Evolutionary conservation across 2,113 vertebrate genomes (phyloP).

Genomic region (Dromas ardeola): DNA sequence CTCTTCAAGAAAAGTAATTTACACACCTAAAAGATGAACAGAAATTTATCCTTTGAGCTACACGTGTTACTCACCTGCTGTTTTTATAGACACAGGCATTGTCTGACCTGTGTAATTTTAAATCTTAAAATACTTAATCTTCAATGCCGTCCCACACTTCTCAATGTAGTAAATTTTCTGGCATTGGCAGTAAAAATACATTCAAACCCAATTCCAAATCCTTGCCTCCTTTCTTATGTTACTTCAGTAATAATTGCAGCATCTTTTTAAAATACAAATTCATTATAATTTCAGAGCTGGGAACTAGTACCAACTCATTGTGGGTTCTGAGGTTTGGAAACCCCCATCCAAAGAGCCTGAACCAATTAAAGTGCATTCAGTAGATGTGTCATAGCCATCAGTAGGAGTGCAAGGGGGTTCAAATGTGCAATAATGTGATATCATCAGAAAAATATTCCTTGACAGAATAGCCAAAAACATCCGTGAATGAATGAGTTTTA

Average conservation of each 20-base stretch:
- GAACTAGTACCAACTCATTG: background rate
- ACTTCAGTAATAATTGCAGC: background rate
- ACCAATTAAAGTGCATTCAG: background rate
- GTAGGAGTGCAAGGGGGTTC: background rate
- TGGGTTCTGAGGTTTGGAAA: background rate
- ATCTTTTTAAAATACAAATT: background rate
- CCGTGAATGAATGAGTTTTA: background rate
- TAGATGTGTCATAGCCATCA: background rate
- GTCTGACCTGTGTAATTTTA: background rate
- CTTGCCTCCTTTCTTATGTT: background rate
- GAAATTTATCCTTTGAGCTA: background rate
- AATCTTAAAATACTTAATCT: background rate
- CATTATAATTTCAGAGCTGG: background rate
- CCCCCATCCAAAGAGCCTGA: background rate
- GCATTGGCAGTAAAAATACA: background rate
- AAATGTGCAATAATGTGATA: background rate
- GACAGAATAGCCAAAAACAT: background rate
- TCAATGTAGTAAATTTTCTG: background rate
- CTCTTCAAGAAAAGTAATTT: background rate
- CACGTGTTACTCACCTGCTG: background rate
- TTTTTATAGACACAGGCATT: background rate
- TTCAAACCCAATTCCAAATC: background rate
- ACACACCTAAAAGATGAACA: background rate
- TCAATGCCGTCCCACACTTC: background rate
- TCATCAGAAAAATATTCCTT: background rate